Evolutionary conservation across 2,888 invertebrate species (phyloP), one percentile per base, ranked within the genome.

Genomic region (Gastrophysa polygoni): DNA sequence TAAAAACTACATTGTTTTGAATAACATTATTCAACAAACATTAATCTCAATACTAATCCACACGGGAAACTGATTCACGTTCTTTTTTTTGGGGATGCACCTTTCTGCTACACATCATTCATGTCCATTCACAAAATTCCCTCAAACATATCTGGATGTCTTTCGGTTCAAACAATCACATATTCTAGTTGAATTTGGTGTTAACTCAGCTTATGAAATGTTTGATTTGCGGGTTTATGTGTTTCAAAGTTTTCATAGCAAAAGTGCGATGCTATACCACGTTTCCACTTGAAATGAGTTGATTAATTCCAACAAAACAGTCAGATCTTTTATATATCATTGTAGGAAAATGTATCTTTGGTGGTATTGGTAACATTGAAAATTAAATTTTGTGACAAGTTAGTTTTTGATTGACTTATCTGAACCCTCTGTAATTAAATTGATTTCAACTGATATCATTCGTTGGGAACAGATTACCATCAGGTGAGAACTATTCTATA

Each of bases 351-450:
- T 38, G 38, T 38, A 38, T 38, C 4, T 14, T 38, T 38, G 38
- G 14, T 38, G n/a, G 38, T 50, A 58, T 44, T 59, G 47, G 59
- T 46, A 44, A 62, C 50, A 59, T 63, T 29, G 61, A 43, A 52
- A 63, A 66, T n/a, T 66, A 63, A 66, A 62, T 59, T 59, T 66
- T 63, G 60, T 58, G 63, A 66, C 59, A 56, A 59, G 63, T 44
- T 59, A 56, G 51, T 46, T 43, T 44, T 49, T 44, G 49, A 57
- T 49, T 50, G 17, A 56, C 49, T 32, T 11, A 28, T 18, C 10
- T 24, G 6, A 16, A 6, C 38, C 46, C 10, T 16, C 14, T 21
- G n/a, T 54, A 10, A 1, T 43, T 54, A 16, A 16, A 28, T 52
- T n/a, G 16, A 11, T 29, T 11, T 1, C 34, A n/a, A n/a, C n/a